Base-by-base conservation (phyloP, 2,888 invertebrate species). In the Diaperis boleti region DNA sequence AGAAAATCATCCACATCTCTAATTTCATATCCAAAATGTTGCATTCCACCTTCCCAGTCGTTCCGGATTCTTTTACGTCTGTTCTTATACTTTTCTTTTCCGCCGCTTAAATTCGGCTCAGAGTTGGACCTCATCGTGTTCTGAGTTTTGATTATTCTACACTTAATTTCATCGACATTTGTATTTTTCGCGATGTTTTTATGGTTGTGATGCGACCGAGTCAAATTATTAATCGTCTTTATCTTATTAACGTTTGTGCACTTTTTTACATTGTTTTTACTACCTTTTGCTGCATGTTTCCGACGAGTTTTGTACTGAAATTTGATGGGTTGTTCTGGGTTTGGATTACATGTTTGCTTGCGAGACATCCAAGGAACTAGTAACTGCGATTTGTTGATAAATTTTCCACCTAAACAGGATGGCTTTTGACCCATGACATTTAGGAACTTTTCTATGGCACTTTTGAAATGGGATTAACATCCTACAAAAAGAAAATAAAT, bases 1-100 rank as follows among this genome's bases (percentile, higher is more conserved):
- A 93, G 83, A 78, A 92, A 92, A 64, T 88, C 88, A 77, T 92
- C 92, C 64, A 93, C 85, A 79, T 93, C 92, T 64, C 88, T 86
- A 44, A 93, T 92, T 70, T 92, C 92, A 73, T 93, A 92, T 47
- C 92, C 92, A 72, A 92, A 92, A 59, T 79, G 78, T 52, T 76
- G 75, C 8, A 70, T 63, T n/a, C 72, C 69, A 3, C 66, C 66
- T 3, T 66, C 68, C 66, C 68, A 75, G 81, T 83, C 81, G 13
- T 55, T 61, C 39, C 68, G 70, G 29, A 67, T 69, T 35, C 71
- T 70, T 59, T 78, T 70, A 69, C 85, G 85, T 62, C 78, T 72
- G 69, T 85, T 85, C 56, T 82, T 82, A 67, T 85, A 85, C 67
- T 82, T 83, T 67, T 82, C 82, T 80, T 70, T 85, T 83, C 64